Evolutionary conservation across 2,888 invertebrate species (phyloP), one percentile per base, ranked within the genome.

Genomic region (Cantharis lateralis): DNA sequence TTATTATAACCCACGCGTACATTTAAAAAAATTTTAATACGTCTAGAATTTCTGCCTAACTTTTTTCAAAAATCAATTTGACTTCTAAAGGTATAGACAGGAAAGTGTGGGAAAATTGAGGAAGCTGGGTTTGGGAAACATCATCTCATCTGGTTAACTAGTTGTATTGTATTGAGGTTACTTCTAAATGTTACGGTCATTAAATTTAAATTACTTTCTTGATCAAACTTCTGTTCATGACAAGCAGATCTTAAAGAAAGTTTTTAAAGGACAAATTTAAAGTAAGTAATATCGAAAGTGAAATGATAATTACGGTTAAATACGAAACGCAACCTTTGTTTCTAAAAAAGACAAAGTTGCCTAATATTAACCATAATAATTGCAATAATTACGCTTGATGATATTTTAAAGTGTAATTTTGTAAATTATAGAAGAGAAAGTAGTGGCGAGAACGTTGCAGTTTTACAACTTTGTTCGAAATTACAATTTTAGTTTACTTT

Each of bases 41-140:
- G 7, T n/a, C 48, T n/a, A 20, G 20, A 4, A 32, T 3, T 20
- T 20, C 13, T 64, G n/a, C 13, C 20, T 5, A 5, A 20, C 18
- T 13, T n/a, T 64, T 64, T 64, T 20, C 18, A n/a, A 64, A 64
- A 24, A 24, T 48, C 15, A 26, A 18, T 26, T 71, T 18, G 3
- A 16, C 5, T 68, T 73, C 13, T 28, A 20, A 61, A 62, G 62
- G 62, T 28, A 16, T 10, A n/a, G n/a, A 28, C 24, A 61, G 68
- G 48, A 68, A 28, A 68, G 68, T 28, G 73, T 61, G 73, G 63
- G 69, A 73, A 73, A 69, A 68, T 68, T 15, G 68, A 62, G 68
- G 20, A 64, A 48, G 48, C 48, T 48, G n/a, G 48, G 5, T 48
- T 48, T 64, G 20, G 20, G 64, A 18, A n/a, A 20, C 18, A 64